Evolutionary conservation across 1,140 invertebrate species (phyloP).

Genomic region (Heliconius melpomene): DNA sequence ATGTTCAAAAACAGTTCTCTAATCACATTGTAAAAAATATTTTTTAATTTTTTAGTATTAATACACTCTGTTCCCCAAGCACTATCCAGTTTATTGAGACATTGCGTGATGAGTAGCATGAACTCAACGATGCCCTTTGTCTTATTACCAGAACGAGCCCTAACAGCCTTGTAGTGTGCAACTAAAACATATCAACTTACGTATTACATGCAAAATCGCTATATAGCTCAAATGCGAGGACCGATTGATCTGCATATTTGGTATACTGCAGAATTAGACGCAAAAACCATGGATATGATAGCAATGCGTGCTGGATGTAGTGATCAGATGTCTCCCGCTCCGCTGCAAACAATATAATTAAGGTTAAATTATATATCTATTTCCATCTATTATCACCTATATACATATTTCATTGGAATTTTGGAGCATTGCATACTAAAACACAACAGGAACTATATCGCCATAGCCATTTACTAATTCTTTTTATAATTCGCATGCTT

Average conservation of each 20-base stretch:
- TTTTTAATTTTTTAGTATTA: too few species aligned
- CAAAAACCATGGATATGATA: background rate
- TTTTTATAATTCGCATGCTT: background rate
- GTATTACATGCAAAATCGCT: background rate
- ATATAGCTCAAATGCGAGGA: background rate
- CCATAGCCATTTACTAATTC: background rate
- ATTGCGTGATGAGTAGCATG: too few species aligned
- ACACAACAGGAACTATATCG: background rate
- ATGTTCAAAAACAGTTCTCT: too few species aligned
- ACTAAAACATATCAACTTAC: background rate
- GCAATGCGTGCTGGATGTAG: background rate
- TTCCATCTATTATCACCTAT: background rate
- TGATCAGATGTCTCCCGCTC: background rate
- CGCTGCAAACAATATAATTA: background rate
- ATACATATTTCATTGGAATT: background rate
- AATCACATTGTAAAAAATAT: too few species aligned
- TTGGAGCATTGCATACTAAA: background rate
- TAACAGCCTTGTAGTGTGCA: too few species aligned
- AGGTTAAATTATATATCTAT: background rate
- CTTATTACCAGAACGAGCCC: too few species aligned
- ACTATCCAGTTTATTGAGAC: too few species aligned
- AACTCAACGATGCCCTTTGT: too few species aligned
- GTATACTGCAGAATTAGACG: background rate
- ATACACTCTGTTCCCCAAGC: too few species aligned
- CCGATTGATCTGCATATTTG: background rate